These are phyloP conservation scores for Aleiodes leptofemur DNA, from an alignment of 2,888 invertebrate species.

Conservation along the genomic window DNA sequence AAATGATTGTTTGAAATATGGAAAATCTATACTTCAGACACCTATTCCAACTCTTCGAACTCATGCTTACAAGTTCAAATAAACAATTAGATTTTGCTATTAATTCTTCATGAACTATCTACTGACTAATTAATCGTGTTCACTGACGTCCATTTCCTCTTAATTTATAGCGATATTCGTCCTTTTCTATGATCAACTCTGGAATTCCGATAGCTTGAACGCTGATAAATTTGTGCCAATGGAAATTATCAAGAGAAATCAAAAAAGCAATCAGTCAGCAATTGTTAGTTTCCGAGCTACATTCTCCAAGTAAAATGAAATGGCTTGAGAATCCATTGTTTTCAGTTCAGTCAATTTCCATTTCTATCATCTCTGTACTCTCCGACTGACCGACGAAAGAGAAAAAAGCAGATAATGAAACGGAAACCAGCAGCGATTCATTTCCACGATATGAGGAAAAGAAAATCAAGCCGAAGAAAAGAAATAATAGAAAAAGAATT, in stretches of 20 bases:
- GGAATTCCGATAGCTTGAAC: no score
- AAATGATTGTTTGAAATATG: no score
- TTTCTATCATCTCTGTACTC: neutral
- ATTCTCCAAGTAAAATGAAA: neutral
- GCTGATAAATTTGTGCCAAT: no score
- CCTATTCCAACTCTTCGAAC: no score
- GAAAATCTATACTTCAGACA: no score
- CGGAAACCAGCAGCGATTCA: neutral
- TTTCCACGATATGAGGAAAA: neutral
- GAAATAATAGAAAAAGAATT: neutral
- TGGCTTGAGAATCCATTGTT: constrained; percentile 7
- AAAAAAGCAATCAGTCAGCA: neutral
- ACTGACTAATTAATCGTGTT: no score
- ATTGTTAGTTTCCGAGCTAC: neutral
- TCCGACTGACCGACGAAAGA: neutral
- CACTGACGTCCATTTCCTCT: no score
- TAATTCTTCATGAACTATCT: no score
- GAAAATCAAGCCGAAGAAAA: neutral
- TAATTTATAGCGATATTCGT: no score
- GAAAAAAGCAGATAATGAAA: neutral
- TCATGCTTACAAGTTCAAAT: no score
- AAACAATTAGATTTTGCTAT: no score
- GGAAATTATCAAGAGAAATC: neutral
- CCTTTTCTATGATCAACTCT: no score
- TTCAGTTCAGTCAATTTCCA: constrained; percentile 13